phyloP scores from a whole-genome alignment of 2,797 vertebrate genomes.

The Pangasius mekongensis region DNA sequence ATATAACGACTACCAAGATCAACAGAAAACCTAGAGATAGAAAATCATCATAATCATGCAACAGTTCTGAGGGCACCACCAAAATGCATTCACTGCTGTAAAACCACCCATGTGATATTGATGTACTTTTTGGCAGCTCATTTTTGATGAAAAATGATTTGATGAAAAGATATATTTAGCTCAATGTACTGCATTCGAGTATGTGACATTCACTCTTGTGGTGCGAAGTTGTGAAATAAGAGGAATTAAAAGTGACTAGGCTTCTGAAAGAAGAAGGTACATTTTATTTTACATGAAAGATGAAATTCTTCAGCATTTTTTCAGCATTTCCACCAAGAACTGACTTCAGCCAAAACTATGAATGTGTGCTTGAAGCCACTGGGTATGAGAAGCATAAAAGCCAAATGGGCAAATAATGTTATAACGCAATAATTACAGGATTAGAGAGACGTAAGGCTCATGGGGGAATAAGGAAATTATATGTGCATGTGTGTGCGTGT shows the following conservation, averaged over 20 bases:
- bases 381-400: conserved; percentile 19
- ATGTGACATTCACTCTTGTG: background rate
- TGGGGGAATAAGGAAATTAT: conserved; percentile 11
- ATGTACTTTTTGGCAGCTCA: background rate
- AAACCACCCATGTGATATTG: too few relatives aligned
- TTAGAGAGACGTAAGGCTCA: conserved; percentile 25
- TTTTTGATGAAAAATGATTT: background rate
- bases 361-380: background rate
- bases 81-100: background rate
- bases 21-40: background rate
- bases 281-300: background rate
- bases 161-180: background rate
- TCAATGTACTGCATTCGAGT: background rate
- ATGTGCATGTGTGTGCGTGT: conserved; percentile 12
- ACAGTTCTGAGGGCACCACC: background rate
- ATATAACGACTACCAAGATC: background rate
- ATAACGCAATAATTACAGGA: conserved; percentile 45
- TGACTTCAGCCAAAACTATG: background rate
- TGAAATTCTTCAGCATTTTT: background rate
- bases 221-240: background rate
- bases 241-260: too few relatives aligned
- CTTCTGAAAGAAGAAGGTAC: background rate
- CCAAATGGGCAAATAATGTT: conserved; percentile 37
- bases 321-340: background rate
- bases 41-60: background rate